A percentile compares a stretch with the other conserved stretches of the same genome.
Conservation (phyloP, 1,140 invertebrate species). For the Sinella curviseta region DNA sequence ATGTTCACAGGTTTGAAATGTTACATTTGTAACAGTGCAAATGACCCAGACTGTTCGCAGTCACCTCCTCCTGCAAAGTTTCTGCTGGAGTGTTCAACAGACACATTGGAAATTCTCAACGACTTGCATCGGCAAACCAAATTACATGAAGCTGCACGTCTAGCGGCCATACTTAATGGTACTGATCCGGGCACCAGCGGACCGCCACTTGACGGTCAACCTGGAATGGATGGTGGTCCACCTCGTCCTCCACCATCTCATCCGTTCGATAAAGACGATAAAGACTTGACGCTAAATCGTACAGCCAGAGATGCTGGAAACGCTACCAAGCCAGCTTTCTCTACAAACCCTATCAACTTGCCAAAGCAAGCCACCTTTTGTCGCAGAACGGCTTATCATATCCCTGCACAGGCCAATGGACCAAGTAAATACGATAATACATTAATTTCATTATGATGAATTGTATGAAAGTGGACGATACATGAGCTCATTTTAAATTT, state of each 20-base stretch:
- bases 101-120: neutral
- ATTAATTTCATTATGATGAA: too few relatives aligned
- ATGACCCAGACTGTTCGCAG: slow-evolving; percentile 23
- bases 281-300: neutral
- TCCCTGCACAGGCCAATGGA: slow-evolving; percentile 39
- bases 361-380: slow-evolving; percentile 34
- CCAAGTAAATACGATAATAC: too few relatives aligned
- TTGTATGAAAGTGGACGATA: too few relatives aligned
- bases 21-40: slow-evolving; percentile 42
- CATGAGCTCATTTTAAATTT: too few relatives aligned
- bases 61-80: slow-evolving; percentile 27
- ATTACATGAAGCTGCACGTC: neutral
- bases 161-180: neutral
- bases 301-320: neutral
- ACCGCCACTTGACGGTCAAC: neutral
- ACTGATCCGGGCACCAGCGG: neutral
- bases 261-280: neutral
- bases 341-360: neutral
- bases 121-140: neutral
- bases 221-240: neutral
- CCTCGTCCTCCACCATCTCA: neutral
- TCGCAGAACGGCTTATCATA: slow-evolving; percentile 26
- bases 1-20: slow-evolving; percentile 30
- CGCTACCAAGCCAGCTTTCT: neutral
- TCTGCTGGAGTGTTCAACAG: slow-evolving; percentile 30